Evolutionary conservation across 2,113 vertebrate genomes (phyloP).

Genomic region (Heterotis niloticus): DNA sequence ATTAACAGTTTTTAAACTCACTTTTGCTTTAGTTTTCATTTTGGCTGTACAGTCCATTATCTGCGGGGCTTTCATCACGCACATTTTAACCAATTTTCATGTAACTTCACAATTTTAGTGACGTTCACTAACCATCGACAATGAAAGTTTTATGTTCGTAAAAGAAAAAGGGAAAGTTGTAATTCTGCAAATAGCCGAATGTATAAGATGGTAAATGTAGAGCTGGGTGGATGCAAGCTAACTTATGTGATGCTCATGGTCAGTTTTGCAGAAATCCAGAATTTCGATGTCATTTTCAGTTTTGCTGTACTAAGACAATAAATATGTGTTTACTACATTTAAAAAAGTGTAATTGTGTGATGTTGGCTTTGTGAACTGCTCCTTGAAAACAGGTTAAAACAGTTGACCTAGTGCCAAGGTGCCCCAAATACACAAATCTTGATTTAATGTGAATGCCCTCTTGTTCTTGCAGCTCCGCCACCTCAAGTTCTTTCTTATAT

Average conservation of each 20-base stretch:
- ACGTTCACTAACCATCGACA: too few relatives aligned
- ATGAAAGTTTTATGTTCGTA: neutral
- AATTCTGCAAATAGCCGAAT: neutral
- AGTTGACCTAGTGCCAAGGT: conserved; percentile 39
- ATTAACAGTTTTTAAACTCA: too few relatives aligned
- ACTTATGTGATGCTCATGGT: neutral
- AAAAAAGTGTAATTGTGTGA: neutral
- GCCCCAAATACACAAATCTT: conserved; percentile 38
- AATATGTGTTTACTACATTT: neutral
- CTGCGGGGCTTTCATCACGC: too few relatives aligned
- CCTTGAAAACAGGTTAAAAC: conserved; percentile 26
- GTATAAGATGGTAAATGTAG: too few relatives aligned
- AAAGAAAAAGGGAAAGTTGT: neutral
- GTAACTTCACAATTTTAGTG: too few relatives aligned
- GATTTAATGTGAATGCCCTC: conserved; percentile 21
- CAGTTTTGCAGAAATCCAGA: neutral
- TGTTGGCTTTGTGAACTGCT: neutral
- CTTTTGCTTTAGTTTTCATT: too few relatives aligned
- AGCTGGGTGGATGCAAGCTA: neutral
- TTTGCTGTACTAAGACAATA: neutral
- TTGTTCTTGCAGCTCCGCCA: neutral
- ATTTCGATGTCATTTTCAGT: neutral
- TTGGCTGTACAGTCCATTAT: too few relatives aligned
- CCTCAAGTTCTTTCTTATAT: neutral
- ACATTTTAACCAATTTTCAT: too few relatives aligned